Percentiles rank a stretch among this genome's conserved stretches.
Evolutionary conservation across 2,797 vertebrate genomes (phyloP).

Genomic region (Gambusia yucatana): DNA sequence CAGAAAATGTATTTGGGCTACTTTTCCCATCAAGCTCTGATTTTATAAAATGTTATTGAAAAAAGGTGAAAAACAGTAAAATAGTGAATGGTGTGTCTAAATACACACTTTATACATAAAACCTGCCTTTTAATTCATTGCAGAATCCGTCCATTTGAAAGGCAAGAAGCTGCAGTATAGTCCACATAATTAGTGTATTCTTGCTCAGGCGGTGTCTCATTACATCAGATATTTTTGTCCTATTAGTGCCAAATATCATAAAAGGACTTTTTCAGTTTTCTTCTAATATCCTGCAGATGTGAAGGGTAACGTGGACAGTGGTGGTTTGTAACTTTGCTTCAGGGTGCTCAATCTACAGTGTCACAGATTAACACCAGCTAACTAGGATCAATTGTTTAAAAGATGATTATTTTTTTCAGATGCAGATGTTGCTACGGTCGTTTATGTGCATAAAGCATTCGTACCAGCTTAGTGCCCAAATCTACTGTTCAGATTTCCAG

Average conservation of each 20-base stretch:
- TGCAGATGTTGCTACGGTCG: conserved; percentile 39
- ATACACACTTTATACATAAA: not conserved
- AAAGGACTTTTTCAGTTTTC: conserved; percentile 9
- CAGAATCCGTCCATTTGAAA: conserved; percentile 10
- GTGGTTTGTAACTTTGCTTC: conserved; percentile 43
- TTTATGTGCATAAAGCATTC: conserved; percentile 36
- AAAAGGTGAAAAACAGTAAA: not conserved
- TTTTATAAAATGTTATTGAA: not conserved
- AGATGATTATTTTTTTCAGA: not conserved
- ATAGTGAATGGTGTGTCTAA: not conserved
- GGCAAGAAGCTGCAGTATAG: conserved; percentile 24
- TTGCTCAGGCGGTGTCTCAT: conserved; percentile 56
- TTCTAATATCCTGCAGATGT: conserved; percentile 40
- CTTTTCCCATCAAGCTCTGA: not conserved
- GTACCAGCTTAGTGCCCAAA: conserved; percentile 60
- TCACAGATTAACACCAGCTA: conserved; percentile 65
- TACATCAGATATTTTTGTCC: conserved; percentile 42
- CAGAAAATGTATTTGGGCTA: not conserved
- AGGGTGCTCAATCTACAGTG: conserved; percentile 36
- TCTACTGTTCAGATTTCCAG: conserved; percentile 25
- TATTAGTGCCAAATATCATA: conserved; percentile 71
- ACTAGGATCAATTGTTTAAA: conserved; percentile 40
- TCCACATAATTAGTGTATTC: conserved; percentile 37
- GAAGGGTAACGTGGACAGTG: conserved; percentile 19
- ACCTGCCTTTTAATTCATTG: not conserved